Evolutionary conservation across 1,140 invertebrate genomes (phyloP).

Genomic region (Pseudomyrmex flavicornis): DNA sequence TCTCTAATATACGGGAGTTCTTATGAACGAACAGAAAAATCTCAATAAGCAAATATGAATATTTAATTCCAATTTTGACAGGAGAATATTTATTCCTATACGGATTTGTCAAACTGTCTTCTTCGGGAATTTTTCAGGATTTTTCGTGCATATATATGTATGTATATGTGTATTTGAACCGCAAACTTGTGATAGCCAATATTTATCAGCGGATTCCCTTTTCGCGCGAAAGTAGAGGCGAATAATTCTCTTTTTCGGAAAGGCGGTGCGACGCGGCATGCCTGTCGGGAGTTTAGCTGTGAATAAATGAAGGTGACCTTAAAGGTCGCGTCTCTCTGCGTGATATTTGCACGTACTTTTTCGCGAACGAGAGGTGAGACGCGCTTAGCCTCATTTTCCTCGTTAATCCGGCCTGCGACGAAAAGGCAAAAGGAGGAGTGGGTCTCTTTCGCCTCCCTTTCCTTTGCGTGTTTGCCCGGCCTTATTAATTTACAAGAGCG

Average conservation of each 20-base stretch:
- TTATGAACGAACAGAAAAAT: conserved; percentile 4
- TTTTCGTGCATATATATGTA: too few species aligned
- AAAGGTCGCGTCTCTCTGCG: conserved; percentile 47
- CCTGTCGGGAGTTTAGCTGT: conserved; percentile 31
- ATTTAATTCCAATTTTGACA: background rate
- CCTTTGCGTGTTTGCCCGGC: conserved; percentile 70
- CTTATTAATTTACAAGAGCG: conserved; percentile 77
- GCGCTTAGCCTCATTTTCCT: conserved; percentile 55
- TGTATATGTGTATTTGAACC: conserved; percentile 20
- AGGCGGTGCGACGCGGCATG: background rate
- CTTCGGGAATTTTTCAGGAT: conserved; percentile 3
- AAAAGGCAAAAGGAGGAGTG: conserved; percentile 37
- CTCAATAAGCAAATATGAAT: conserved; percentile 18
- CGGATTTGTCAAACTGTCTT: background rate
- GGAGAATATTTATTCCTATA: conserved; percentile 1
- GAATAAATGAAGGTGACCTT: conserved; percentile 68
- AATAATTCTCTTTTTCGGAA: conserved; percentile 26
- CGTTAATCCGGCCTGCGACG: conserved; percentile 56
- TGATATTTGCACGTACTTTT: conserved; percentile 66
- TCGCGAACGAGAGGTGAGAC: conserved; percentile 35
- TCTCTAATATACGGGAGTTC: background rate
- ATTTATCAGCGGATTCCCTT: conserved; percentile 51
- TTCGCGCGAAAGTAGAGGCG: conserved; percentile 20
- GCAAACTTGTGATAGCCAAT: conserved; percentile 37
- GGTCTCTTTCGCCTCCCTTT: background rate